Base-by-base conservation (phyloP, 2,797 vertebrate genomes). In the Varecia variegata region DNA sequence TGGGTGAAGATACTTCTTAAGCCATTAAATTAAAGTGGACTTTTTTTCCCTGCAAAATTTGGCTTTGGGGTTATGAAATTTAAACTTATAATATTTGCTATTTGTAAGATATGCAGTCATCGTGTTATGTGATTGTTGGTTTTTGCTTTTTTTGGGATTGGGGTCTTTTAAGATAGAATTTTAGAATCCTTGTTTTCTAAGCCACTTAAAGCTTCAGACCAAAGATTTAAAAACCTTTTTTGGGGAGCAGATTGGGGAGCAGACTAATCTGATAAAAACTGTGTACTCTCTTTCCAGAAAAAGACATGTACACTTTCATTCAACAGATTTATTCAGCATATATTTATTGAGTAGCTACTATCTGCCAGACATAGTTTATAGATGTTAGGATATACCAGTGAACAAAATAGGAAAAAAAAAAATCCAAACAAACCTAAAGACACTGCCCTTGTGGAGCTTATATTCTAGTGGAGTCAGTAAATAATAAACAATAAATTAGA, bases 211-310 rank as follows among this genome's bases (percentile, higher is more conserved):
- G 27, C 56, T 90, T 94, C 43, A 94, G 81, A 94, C 58, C 54
- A 79, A 85, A 91, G 67, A 58, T 74, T 92, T 81, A 76, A 74
- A 90, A 84, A 79, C 7, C 40, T 93, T 60, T 79, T 88, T 40
- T 47, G 40, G 68, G 32, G 89, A 92, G 40, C n/a, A 79, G 54
- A n/a, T 84, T 50, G 43, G n/a, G n/a, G n/a, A n/a, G n/a, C n/a
- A n/a, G n/a, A 58, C 58, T 95, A 70, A 65, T 82, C 54, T 71
- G 77, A 91, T 83, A 60, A 94, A 62, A 80, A 68, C 23, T 76
- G 27, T 93, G 38, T 23, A 60, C 52, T 95, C 45, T 73, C 25
- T 93, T 89, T 79, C 12, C n/a, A 93, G 92, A 91, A 96, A 79
- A 93, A 86, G 52, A 45, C 38, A 45, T 25, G 13, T 17, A 71